Conservation (phyloP, 1,140 invertebrate genomes). For the Brachystomella parvula region DNA sequence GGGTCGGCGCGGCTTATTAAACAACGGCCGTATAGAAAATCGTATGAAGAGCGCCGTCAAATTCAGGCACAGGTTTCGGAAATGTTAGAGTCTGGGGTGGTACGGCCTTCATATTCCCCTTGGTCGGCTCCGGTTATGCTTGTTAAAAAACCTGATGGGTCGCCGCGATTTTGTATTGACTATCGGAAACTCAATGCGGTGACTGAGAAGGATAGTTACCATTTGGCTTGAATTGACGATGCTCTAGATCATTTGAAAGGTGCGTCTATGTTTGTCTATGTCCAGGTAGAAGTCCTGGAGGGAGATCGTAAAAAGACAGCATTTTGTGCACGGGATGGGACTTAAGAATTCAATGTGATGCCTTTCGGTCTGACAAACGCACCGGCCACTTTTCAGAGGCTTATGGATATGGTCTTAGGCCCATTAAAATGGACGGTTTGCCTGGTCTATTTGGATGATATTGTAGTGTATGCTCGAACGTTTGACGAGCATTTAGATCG, state of each 20-base stretch:
- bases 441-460: constrained; percentile 39
- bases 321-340: constrained; percentile 39
- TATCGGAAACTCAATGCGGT: constrained; percentile 44
- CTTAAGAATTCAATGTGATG: constrained; percentile 32
- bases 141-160: constrained; percentile 45
- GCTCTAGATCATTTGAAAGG: constrained; percentile 42
- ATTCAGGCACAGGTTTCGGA: constrained; percentile 42
- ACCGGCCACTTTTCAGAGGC: constrained; percentile 43
- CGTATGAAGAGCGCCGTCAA: constrained; percentile 35
- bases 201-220: constrained; percentile 43
- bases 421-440: constrained; percentile 22
- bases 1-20: constrained; percentile 38
- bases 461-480: constrained; percentile 13
- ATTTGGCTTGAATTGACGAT: constrained; percentile 47
- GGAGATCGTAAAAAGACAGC: constrained; percentile 43
- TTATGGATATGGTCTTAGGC: constrained; percentile 40
- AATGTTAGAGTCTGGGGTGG: constrained; percentile 40
- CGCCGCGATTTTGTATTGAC: constrained; percentile 45
- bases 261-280: constrained; percentile 46
- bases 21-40: constrained; percentile 37
- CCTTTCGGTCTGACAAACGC: constrained; percentile 44
- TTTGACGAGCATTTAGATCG: constrained; percentile 18
- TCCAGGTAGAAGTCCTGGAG: constrained; percentile 43
- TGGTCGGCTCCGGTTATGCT: constrained; percentile 45
- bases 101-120: constrained; percentile 42